These are phyloP conservation scores for Schlechtendalia chinensis DNA, from an alignment of 1,140 invertebrate genomes.

Conservation along the genomic window DNA sequence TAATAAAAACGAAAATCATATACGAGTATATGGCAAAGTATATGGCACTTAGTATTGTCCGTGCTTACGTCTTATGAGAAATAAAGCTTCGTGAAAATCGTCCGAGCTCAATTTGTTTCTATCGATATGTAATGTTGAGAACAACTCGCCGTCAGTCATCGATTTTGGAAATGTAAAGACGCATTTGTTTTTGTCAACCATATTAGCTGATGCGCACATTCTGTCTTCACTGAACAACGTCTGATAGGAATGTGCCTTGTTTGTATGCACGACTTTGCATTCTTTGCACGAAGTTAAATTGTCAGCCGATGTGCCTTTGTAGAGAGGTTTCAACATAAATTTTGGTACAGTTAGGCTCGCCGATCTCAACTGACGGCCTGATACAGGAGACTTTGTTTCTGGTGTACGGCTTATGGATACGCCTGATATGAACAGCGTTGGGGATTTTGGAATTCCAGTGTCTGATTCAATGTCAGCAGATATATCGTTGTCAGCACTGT, in stretches of 20 bases:
- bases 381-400: constrained; percentile 59
- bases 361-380: constrained; percentile 58
- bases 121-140: constrained; percentile 63
- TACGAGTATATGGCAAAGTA: no score
- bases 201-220: constrained; percentile 57
- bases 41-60: constrained; percentile 32
- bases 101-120: constrained; percentile 64
- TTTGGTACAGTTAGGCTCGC: constrained; percentile 59
- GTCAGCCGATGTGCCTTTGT: constrained; percentile 55
- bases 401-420: constrained; percentile 63
- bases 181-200: constrained; percentile 60
- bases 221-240: constrained; percentile 22
- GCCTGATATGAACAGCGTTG: constrained; percentile 63
- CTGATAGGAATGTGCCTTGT: constrained; percentile 46
- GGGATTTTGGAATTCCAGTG: constrained; percentile 63
- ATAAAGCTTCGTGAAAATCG: constrained; percentile 64
- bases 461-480: constrained; percentile 60
- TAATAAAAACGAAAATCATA: background rate
- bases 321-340: constrained; percentile 53
- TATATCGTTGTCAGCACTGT: constrained; percentile 46
- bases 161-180: constrained; percentile 63
- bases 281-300: constrained; percentile 52
- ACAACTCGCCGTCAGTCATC: constrained; percentile 62
- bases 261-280: constrained; percentile 52
- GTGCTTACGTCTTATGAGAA: constrained; percentile 54